phyloP scores from a whole-genome alignment of 2,113 vertebrate species.

The Lanius ludovicianus region DNA sequence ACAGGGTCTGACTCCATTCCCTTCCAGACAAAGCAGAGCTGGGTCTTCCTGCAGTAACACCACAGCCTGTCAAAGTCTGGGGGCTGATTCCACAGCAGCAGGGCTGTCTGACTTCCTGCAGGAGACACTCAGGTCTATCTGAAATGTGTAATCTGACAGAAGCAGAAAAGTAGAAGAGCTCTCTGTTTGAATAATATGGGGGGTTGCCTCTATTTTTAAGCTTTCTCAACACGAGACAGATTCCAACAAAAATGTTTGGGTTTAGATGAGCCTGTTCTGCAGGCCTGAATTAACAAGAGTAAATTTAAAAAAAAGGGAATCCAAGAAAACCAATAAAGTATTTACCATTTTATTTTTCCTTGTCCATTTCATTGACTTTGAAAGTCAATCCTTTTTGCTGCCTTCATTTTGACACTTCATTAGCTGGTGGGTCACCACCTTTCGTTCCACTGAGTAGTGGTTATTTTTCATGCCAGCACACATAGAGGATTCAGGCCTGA shows the following conservation, averaged over 20 bases:
- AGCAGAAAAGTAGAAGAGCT: background rate
- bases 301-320: background rate
- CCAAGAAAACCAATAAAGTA: background rate
- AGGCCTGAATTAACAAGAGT: background rate
- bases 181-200: background rate
- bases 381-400: background rate
- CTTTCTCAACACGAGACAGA: background rate
- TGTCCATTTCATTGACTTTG: background rate
- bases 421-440: slow-evolving; percentile 26
- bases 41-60: background rate
- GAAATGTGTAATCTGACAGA: background rate
- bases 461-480: slow-evolving; percentile 22
- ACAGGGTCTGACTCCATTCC: background rate
- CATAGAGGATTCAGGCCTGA: background rate
- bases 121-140: background rate
- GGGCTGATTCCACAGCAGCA: background rate
- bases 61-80: background rate
- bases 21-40: background rate
- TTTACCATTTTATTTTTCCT: background rate
- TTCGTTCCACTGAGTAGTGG: background rate
- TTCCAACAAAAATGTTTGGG: background rate
- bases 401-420: background rate
- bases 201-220: background rate
- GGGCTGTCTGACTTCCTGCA: background rate
- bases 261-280: background rate